Conservation (phyloP, 2,888 invertebrate species). For the Galerucella pusilla region DNA sequence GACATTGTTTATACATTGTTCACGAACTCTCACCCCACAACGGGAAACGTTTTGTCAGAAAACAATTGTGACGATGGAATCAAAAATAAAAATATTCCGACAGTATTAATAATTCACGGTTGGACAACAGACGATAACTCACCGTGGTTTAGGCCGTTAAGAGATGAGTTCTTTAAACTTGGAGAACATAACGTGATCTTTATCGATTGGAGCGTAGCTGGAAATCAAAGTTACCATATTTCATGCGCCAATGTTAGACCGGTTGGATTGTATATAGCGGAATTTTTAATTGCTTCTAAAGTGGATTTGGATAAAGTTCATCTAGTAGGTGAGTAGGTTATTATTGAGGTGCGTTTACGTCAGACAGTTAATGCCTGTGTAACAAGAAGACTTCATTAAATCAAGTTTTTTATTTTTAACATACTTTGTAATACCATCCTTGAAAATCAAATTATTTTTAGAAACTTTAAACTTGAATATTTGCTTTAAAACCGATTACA, state of each 20-base stretch:
- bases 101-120: conserved; percentile 67
- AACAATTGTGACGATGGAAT: conserved; percentile 40
- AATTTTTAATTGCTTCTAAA: conserved; percentile 58
- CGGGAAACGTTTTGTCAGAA: conserved; percentile 46
- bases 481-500: too few species aligned
- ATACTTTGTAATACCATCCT: too few species aligned
- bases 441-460: too few species aligned
- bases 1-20: conserved; percentile 52
- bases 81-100: conserved; percentile 52
- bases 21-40: conserved; percentile 37
- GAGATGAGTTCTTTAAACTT: conserved; percentile 61
- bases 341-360: too few species aligned
- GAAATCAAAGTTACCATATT: conserved; percentile 54
- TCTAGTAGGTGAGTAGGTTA: conserved; percentile 62
- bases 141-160: conserved; percentile 51
- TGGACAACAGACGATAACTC: conserved; percentile 65
- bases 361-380: too few species aligned
- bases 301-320: conserved; percentile 62
- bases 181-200: conserved; percentile 65
- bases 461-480: too few species aligned
- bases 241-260: conserved; percentile 64
- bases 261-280: conserved; percentile 64
- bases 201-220: conserved; percentile 63
- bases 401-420: too few species aligned
- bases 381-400: too few species aligned